Evolutionary conservation across 2,113 vertebrate genomes (phyloP).

Genomic region (Burhinus bistriatus): DNA sequence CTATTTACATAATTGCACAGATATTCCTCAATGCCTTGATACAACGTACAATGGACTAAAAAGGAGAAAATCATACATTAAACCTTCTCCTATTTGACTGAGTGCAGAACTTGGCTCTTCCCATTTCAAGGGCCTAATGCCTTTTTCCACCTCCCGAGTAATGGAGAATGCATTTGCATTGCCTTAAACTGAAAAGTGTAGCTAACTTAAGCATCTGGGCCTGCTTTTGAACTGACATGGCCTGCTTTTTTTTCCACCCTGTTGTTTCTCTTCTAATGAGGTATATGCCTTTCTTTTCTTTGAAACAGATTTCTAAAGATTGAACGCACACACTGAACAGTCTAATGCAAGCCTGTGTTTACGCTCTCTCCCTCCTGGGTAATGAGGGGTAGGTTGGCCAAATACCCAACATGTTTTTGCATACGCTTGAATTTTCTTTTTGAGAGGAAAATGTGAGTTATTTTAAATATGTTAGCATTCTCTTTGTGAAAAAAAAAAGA

Average conservation of each 20-base stretch:
- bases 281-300: neutral
- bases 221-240: neutral
- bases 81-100: conserved; percentile 25
- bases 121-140: conserved; percentile 43
- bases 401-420: neutral
- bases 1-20: conserved; percentile 53
- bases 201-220: conserved; percentile 50
- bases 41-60: conserved; percentile 29
- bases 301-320: conserved; percentile 39
- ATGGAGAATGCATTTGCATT: conserved; percentile 39
- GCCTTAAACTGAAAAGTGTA: conserved; percentile 60
- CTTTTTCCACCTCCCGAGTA: conserved; percentile 44
- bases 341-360: neutral
- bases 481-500: neutral
- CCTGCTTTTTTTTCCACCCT: neutral
- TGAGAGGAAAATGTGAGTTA: neutral
- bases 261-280: conserved; percentile 54
- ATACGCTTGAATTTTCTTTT: neutral
- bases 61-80: conserved; percentile 52
- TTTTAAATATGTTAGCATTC: neutral
- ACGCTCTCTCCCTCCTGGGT: neutral
- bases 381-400: conserved; percentile 12
- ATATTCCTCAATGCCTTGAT: conserved; percentile 39
- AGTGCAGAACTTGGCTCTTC: conserved; percentile 33
- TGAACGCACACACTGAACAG: neutral